Conservation (phyloP, 2,888 invertebrate species). For the Acronicta psi region DNA sequence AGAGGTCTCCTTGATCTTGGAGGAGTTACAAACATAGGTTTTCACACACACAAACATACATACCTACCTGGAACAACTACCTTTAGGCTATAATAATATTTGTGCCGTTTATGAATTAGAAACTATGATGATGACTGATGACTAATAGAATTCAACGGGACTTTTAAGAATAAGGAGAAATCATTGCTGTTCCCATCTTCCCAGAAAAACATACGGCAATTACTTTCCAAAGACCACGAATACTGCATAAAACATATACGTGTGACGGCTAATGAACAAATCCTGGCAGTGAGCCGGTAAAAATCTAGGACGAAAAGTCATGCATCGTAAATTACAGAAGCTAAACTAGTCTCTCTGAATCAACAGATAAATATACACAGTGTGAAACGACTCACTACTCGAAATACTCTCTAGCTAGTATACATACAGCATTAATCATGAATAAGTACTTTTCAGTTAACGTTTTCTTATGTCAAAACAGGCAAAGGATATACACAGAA, state of each 20-base stretch:
- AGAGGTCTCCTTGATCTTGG: no score
- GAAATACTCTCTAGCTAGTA: slow-evolving; percentile 11
- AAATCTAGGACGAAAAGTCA: slow-evolving; percentile 10
- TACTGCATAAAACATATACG: slow-evolving; percentile 5
- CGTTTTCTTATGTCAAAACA: slow-evolving; percentile 31
- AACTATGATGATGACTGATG: neutral
- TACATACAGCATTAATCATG: neutral
- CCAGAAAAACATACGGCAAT: slow-evolving; percentile 3
- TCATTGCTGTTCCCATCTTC: neutral
- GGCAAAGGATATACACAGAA: slow-evolving; percentile 36
- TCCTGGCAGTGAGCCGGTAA: slow-evolving; percentile 20
- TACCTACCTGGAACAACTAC: no score
- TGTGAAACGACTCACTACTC: slow-evolving; percentile 11
- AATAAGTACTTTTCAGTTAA: slow-evolving; percentile 5
- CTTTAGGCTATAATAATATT: no score
- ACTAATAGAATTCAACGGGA: neutral
- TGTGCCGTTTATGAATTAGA: no score
- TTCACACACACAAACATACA: no score
- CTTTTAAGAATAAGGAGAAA: slow-evolving; percentile 8
- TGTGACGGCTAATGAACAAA: slow-evolving; percentile 13
- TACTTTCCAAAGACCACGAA: slow-evolving; percentile 11
- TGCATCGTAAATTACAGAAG: slow-evolving; percentile 30
- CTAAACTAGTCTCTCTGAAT: slow-evolving; percentile 39
- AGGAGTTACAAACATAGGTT: no score
- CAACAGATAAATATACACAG: slow-evolving; percentile 32